These are phyloP conservation scores for Aplysia californica DNA, from an alignment of 1,140 invertebrate species.

Conservation along the genomic window DNA sequence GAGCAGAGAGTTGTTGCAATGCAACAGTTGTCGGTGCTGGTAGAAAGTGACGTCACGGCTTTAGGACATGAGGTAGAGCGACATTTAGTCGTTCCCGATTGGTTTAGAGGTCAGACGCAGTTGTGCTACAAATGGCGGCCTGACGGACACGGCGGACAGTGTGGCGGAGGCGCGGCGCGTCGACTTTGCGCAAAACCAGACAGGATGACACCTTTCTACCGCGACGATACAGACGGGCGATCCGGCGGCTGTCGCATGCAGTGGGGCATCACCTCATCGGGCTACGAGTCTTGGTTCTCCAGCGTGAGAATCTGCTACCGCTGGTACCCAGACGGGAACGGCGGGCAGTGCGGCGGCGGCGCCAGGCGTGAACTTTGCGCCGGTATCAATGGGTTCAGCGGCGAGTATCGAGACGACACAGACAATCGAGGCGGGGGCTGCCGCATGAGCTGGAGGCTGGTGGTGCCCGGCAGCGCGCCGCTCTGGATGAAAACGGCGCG, in stretches of 20 bases:
- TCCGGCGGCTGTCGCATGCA: conserved; percentile 34
- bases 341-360: conserved; percentile 34
- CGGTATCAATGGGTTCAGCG: conserved; percentile 22
- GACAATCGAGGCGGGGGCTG: conserved; percentile 29
- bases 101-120: conserved; percentile 27
- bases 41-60: conserved; percentile 3
- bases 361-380: conserved; percentile 26
- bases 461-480: conserved; percentile 23
- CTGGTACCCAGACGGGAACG: conserved; percentile 34
- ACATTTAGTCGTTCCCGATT: conserved; percentile 22
- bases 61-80: conserved; percentile 15
- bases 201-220: conserved; percentile 30
- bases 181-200: conserved; percentile 25
- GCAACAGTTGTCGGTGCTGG: not conserved
- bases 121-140: conserved; percentile 36
- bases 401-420: conserved; percentile 32
- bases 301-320: conserved; percentile 30
- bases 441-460: conserved; percentile 31
- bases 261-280: conserved; percentile 20
- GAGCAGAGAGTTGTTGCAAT: not conserved
- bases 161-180: conserved; percentile 32
- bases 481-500: conserved; percentile 29
- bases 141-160: conserved; percentile 32
- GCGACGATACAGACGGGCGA: conserved; percentile 33
- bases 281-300: conserved; percentile 18